These are phyloP conservation scores for Dilophus febrilis DNA, from an alignment of 2,888 invertebrate genomes.

Conservation along the genomic window DNA sequence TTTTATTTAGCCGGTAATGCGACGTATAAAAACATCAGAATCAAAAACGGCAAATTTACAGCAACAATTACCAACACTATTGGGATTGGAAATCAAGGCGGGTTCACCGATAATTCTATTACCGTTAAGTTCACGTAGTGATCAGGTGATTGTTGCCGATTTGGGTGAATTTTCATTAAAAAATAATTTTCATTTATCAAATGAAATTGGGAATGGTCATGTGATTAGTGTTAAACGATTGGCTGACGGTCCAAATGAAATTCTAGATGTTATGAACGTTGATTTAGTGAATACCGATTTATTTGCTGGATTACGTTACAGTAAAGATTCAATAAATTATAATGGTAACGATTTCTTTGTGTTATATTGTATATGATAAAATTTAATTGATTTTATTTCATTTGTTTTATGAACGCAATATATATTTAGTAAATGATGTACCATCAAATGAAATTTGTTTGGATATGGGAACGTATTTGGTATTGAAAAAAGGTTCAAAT, in stretches of 20 bases:
- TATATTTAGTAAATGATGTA: not conserved
- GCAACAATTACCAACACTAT: constrained; percentile 20
- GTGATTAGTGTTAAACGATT: constrained; percentile 19
- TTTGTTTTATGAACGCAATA: not conserved
- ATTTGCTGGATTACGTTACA: constrained; percentile 36
- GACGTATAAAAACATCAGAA: constrained; percentile 23
- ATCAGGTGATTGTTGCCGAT: constrained; percentile 62
- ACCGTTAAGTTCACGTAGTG: constrained; percentile 66
- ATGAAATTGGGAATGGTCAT: constrained; percentile 32
- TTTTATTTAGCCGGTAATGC: constrained; percentile 22
- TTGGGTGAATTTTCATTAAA: constrained; percentile 59
- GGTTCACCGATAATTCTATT: constrained; percentile 65
- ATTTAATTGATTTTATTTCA: not conserved
- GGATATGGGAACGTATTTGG: constrained; percentile 23
- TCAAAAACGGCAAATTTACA: constrained; percentile 16
- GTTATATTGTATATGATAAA: not conserved
- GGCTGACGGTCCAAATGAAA: constrained; percentile 18
- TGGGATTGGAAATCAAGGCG: constrained; percentile 28
- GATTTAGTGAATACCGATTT: constrained; percentile 52
- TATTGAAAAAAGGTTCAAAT: constrained; percentile 37
- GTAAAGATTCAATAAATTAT: no score
- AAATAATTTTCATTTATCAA: constrained; percentile 55
- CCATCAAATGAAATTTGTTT: constrained; percentile 14
- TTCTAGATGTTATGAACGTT: constrained; percentile 45
- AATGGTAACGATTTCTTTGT: constrained; percentile 8